Evolutionary conservation across 1,140 invertebrate genomes (phyloP).

Genomic region (Danaus melanippus): DNA sequence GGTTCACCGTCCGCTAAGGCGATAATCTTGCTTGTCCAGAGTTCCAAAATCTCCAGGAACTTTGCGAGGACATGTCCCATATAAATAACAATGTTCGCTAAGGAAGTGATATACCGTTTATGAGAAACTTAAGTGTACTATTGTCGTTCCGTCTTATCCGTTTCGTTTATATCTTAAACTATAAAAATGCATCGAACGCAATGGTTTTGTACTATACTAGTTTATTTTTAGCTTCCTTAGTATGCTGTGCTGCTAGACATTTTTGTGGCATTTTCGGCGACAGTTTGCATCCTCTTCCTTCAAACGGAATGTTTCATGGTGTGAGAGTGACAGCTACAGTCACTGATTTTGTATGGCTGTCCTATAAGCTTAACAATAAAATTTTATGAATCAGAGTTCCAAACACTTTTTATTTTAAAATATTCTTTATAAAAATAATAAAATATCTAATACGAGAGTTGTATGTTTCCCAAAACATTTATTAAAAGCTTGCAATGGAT

Average conservation of each 20-base stretch:
- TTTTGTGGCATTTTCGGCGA: slow-evolving; percentile 31
- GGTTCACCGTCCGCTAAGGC: neutral
- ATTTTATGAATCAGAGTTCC: neutral
- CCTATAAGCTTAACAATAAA: too few species aligned
- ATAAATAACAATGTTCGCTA: slow-evolving; percentile 43
- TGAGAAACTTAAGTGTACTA: slow-evolving; percentile 47
- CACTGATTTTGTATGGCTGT: too few species aligned
- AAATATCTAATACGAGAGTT: too few species aligned
- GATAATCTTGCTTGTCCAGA: slow-evolving; percentile 9
- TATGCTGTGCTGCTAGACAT: slow-evolving; percentile 26
- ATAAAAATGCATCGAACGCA: slow-evolving; percentile 59
- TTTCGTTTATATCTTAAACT: slow-evolving; percentile 39
- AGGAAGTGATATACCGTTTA: slow-evolving; percentile 51
- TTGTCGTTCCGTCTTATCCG: slow-evolving; percentile 42
- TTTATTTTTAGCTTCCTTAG: slow-evolving; percentile 31
- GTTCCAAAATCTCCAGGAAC: slow-evolving; percentile 18
- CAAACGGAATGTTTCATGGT: too few species aligned
- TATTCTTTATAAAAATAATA: neutral
- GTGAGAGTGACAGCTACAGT: too few species aligned
- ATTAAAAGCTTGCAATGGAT: too few species aligned
- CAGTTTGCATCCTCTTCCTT: slow-evolving; percentile 12
- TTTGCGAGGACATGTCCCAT: slow-evolving; percentile 21
- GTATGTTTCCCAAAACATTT: too few species aligned
- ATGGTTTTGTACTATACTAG: slow-evolving; percentile 28
- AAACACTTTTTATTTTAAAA: slow-evolving; percentile 7